Percentiles rank a stretch among this genome's conserved stretches.
Evolutionary conservation across 2,113 vertebrate genomes (phyloP).

Genomic region (Neogobius melanostomus): DNA sequence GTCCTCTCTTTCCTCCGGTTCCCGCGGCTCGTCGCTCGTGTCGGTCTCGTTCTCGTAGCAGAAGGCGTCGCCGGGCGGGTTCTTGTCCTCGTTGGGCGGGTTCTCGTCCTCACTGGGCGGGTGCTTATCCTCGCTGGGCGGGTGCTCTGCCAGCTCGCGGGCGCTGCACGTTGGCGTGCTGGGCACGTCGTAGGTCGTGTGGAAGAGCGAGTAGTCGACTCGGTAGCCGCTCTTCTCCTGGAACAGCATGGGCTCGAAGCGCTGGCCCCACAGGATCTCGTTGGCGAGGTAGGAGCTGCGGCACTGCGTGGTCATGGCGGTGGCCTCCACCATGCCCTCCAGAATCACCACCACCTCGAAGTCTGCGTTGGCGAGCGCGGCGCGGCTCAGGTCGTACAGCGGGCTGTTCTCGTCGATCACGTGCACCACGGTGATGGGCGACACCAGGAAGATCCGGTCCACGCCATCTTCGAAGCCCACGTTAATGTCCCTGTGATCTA

Average conservation of each 20-base stretch:
- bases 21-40: background rate
- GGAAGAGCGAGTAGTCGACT: constrained; percentile 93
- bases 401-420: constrained; percentile 96
- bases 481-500: constrained; percentile 94
- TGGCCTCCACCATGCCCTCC: constrained; percentile 97
- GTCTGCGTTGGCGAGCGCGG: constrained; percentile 88
- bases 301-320: constrained; percentile 96
- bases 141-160: constrained; percentile 90
- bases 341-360: constrained; percentile 97
- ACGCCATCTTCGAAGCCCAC: constrained; percentile 95
- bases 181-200: constrained; percentile 94
- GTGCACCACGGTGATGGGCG: constrained; percentile 92
- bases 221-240: constrained; percentile 95
- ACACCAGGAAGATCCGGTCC: constrained; percentile 94
- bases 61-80: background rate
- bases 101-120: no score
- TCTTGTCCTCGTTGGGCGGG: no score
- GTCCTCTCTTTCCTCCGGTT: background rate
- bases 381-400: constrained; percentile 89
- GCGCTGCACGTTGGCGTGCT: constrained; percentile 92
- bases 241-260: constrained; percentile 94
- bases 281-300: constrained; percentile 93
- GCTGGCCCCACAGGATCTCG: constrained; percentile 95
- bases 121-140: constrained; percentile 54
- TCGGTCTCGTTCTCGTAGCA: background rate